Evolutionary conservation across 1,140 invertebrate species (phyloP).

Genomic region (Macrotrachela quadricornifera): DNA sequence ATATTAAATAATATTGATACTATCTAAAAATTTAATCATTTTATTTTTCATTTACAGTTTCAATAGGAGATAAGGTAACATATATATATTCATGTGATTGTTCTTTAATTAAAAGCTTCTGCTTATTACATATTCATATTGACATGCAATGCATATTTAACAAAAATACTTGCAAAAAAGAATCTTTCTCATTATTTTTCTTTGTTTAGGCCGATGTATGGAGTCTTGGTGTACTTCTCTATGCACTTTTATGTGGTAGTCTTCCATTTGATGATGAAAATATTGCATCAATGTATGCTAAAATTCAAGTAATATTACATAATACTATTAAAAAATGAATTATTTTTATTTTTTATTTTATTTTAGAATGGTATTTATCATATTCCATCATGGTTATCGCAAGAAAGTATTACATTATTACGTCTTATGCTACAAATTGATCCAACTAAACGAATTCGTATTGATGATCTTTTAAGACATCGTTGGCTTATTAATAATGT

Average conservation of each 20-base stretch:
- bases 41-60: too few relatives aligned
- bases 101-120: too few relatives aligned
- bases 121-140: too few relatives aligned
- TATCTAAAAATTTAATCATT: too few relatives aligned
- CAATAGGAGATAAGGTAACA: too few relatives aligned
- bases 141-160: too few relatives aligned
- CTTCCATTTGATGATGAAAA: constrained; percentile 57
- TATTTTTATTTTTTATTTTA: too few relatives aligned
- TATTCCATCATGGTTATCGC: constrained; percentile 46
- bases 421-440: constrained; percentile 50
- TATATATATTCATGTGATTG: too few relatives aligned
- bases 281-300: constrained; percentile 38
- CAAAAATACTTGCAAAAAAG: too few relatives aligned
- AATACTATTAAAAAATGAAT: too few relatives aligned
- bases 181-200: too few relatives aligned
- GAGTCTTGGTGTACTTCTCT: constrained; percentile 56
- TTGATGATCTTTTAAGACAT: constrained; percentile 46
- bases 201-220: constrained; percentile 41
- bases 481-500: constrained; percentile 45
- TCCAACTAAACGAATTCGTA: constrained; percentile 47
- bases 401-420: constrained; percentile 42
- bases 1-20: too few relatives aligned
- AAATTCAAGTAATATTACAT: constrained; percentile 36
- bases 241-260: constrained; percentile 49
- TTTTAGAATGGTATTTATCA: constrained; percentile 48